These are phyloP conservation scores for Centropus unirufus DNA, from an alignment of 2,113 vertebrate genomes.

Conservation along the genomic window DNA sequence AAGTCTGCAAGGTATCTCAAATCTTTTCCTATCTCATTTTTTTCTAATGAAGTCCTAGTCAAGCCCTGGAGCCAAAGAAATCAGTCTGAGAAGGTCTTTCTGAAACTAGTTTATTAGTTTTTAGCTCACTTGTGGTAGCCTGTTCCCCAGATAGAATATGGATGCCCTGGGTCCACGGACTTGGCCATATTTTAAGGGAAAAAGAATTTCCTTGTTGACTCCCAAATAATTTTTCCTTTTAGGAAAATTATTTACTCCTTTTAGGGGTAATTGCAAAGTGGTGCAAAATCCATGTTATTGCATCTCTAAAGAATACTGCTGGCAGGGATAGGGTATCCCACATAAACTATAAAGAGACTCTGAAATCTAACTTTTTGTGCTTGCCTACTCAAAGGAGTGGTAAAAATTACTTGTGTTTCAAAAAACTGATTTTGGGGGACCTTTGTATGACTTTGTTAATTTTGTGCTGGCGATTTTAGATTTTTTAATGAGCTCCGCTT, in stretches of 20 bases:
- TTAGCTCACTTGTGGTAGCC: background rate
- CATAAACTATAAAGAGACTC: background rate
- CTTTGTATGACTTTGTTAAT: background rate
- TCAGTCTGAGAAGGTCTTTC: background rate
- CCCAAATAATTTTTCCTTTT: background rate
- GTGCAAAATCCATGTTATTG: accelerated
- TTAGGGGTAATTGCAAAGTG: background rate
- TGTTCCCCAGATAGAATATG: background rate
- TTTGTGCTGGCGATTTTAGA: background rate
- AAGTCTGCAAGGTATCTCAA: background rate
- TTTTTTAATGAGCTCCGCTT: background rate
- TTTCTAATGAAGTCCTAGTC: background rate
- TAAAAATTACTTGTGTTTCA: background rate
- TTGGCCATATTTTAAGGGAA: background rate
- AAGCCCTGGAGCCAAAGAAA: background rate
- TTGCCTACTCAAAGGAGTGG: background rate
- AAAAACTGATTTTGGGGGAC: background rate
- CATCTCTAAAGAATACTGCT: background rate
- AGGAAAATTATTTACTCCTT: no score
- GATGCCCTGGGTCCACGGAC: background rate
- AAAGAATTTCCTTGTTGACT: background rate
- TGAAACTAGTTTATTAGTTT: background rate
- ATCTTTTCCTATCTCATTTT: background rate
- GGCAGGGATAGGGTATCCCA: background rate
- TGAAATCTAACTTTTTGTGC: background rate